phyloP scores from a whole-genome alignment of 2,888 invertebrate genomes.

The Lasioglossum calceatum region DNA sequence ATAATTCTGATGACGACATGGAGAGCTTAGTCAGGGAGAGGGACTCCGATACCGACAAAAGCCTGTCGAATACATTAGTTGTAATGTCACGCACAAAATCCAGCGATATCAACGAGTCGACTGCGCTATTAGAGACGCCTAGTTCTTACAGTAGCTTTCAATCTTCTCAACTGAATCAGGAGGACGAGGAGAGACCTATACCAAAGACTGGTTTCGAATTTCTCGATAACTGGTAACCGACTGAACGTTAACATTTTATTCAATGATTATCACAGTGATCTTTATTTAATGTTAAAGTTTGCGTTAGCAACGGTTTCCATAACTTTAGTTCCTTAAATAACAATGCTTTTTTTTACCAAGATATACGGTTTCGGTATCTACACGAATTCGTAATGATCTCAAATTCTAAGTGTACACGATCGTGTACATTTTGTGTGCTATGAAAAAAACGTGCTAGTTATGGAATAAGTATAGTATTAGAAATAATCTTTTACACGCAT shows the following conservation, averaged over 20 bases:
- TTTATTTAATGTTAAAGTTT: slow-evolving; percentile 4
- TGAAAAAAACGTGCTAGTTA: not conserved
- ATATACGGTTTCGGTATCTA: not conserved
- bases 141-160: slow-evolving; percentile 81
- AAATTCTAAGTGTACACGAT: slow-evolving; percentile 17
- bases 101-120: slow-evolving; percentile 79
- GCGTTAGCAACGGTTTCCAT: slow-evolving; percentile 9
- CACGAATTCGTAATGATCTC: slow-evolving; percentile 43
- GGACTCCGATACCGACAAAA: slow-evolving; percentile 71
- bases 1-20: slow-evolving; percentile 75
- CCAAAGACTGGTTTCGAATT: slow-evolving; percentile 87
- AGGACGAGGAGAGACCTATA: slow-evolving; percentile 80
- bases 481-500: slow-evolving; percentile 19
- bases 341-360: slow-evolving; percentile 19
- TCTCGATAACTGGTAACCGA: slow-evolving; percentile 86
- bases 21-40: slow-evolving; percentile 77
- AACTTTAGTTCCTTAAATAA: slow-evolving; percentile 50
- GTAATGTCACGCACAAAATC: slow-evolving; percentile 77
- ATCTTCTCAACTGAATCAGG: slow-evolving; percentile 79
- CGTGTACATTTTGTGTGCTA: not conserved
- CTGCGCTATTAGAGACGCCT: slow-evolving; percentile 80
- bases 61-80: slow-evolving; percentile 76
- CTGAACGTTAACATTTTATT: not conserved
- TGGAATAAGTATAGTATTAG: not conserved
- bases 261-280: not conserved